Conservation (phyloP, 2,113 vertebrate genomes). For the Callocephalon fimbriatum region DNA sequence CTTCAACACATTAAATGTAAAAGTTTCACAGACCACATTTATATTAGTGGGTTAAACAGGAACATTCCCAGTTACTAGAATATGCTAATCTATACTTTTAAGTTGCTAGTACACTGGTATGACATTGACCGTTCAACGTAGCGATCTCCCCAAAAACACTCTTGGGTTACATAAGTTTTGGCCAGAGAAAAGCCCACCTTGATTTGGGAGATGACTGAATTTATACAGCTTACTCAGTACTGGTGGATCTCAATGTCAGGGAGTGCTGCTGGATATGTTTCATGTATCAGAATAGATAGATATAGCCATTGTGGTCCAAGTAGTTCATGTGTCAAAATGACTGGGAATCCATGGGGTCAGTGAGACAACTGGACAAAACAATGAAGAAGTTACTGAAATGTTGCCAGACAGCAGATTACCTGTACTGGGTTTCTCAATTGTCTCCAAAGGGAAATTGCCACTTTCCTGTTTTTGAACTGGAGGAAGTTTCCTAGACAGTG, state of each 20-base stretch:
- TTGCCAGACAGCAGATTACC: background rate
- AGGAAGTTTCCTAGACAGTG: constrained; percentile 72
- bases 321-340: background rate
- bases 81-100: background rate
- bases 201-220: background rate
- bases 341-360: background rate
- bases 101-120: background rate
- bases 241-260: background rate
- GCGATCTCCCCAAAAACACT: background rate
- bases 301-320: background rate
- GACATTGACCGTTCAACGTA: too few relatives aligned
- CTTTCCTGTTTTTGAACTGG: constrained; percentile 45
- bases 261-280: background rate
- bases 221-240: background rate
- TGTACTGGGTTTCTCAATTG: background rate
- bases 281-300: background rate
- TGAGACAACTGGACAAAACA: background rate
- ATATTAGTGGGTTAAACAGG: background rate
- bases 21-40: background rate
- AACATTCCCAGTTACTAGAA: background rate
- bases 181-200: background rate
- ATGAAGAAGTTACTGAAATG: background rate
- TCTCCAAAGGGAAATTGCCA: background rate
- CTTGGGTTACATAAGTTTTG: background rate
- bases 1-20: background rate